Evolutionary conservation across 2,797 vertebrate genomes (phyloP), one percentile per base, ranked within the genome.

Genomic region (Xerus rutilus): DNA sequence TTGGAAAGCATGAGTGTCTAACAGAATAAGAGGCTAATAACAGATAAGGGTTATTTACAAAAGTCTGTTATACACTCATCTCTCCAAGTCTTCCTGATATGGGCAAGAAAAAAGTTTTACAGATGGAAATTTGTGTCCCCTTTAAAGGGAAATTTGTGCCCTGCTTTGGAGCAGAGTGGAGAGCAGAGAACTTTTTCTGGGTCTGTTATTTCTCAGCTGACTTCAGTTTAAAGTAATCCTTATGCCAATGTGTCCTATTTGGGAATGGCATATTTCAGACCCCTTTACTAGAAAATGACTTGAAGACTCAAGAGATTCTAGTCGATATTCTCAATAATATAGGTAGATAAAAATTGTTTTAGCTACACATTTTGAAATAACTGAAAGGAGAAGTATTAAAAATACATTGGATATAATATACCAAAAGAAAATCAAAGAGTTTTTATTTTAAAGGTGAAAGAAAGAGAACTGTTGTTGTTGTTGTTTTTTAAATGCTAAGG

Each of bases 391-490:
- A 91, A 90, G 79, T 69, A 94, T 23, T 62, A 76, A n/a, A 67
- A 49, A 43, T 28, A 13, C 21, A 84, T 21, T 49, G 74, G 64
- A 89, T 5, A 86, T 9, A 18, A 47, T 47, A 86, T n/a, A 47
- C 39, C 30, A 69, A 84, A 92, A 84, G 65, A 70, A 97, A 96
- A 32, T 45, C 87, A 74, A 85, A 78, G 83, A 62, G 73, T 45
- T 94, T 76, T 86, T 62, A 73, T 7, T 39, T 39, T 39, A 17
- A 70, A 65, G 25, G 25, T 82, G 13, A 82, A 92, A 89, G 49
- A 76, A 86, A 86, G 14, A 64, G 39, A 84, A 87, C 20, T 86
- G 18, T 39, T 39, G 39, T 39, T 39, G 39, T 39, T 39, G 83
- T 72, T 81, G 88, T 67, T 81, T 91, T 30, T 86, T 47, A 96